Conservation (phyloP, 1,140 invertebrate species). For the Apis laboriosa region DNA sequence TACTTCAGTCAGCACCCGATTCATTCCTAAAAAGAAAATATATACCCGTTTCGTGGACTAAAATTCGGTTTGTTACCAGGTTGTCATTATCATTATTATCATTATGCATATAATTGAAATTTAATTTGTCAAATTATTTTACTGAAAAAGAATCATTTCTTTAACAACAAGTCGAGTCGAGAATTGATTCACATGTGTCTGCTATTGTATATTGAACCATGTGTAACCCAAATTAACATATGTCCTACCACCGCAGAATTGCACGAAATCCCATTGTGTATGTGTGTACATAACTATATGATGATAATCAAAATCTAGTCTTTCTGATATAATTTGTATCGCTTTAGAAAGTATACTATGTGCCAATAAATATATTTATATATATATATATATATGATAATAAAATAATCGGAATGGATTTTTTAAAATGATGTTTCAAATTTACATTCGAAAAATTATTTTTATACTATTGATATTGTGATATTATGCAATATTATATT, state of each 20-base stretch:
- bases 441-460: not conserved
- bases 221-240: constrained; percentile 12
- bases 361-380: no score
- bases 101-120: not conserved
- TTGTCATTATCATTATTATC: not conserved
- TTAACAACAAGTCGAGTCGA: not conserved
- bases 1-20: not conserved
- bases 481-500: no score
- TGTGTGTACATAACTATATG: constrained; percentile 30
- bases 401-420: no score
- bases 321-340: no score
- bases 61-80: constrained; percentile 5
- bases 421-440: no score
- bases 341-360: no score
- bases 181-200: not conserved
- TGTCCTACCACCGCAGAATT: constrained; percentile 65
- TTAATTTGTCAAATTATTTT: not conserved
- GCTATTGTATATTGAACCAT: not conserved
- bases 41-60: constrained; percentile 18
- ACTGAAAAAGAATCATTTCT: not conserved
- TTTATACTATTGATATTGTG: not conserved
- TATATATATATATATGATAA: no score
- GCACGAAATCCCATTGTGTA: constrained; percentile 67
- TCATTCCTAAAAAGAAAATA: not conserved
- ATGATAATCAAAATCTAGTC: no score